Conservation (phyloP, 2,888 invertebrate genomes). For the Scaptomyza polygonia region DNA sequence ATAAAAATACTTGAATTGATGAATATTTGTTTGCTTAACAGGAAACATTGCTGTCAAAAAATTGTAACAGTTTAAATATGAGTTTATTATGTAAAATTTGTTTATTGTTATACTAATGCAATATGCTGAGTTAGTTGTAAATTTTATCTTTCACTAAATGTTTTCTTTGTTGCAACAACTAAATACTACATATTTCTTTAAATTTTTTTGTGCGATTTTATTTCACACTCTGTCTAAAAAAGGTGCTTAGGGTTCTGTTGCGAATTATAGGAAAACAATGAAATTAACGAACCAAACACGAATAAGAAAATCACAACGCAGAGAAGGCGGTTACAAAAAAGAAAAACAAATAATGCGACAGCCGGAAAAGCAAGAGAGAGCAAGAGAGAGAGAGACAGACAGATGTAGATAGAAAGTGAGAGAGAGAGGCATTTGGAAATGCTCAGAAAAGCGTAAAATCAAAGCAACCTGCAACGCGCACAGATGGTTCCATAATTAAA, state of each 20-base stretch:
- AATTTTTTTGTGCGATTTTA: constrained; percentile 3
- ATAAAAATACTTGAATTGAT: neutral
- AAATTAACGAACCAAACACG: constrained; percentile 80
- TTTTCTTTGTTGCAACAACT: constrained; percentile 2
- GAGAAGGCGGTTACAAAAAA: constrained; percentile 22
- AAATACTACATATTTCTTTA: neutral
- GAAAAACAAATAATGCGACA: constrained; percentile 39
- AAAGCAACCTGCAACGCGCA: constrained; percentile 77
- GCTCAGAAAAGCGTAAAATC: constrained; percentile 80
- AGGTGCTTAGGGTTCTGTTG: constrained; percentile 35
- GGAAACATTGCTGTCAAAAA: neutral
- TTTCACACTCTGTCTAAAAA: constrained; percentile 29
- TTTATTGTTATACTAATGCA: neutral
- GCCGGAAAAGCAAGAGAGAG: neutral
- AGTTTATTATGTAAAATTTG: too few species aligned
- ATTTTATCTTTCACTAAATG: neutral
- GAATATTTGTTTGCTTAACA: neutral
- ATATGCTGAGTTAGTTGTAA: neutral
- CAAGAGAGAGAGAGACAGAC: neutral
- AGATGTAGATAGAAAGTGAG: too few species aligned
- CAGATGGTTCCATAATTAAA: constrained; percentile 81
- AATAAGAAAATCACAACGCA: constrained; percentile 61
- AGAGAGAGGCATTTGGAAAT: constrained; percentile 40
- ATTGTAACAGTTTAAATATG: too few species aligned
- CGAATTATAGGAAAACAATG: constrained; percentile 76